Base-by-base conservation (phyloP, 2,888 invertebrate genomes). In the Coecobrya sp. region DNA sequence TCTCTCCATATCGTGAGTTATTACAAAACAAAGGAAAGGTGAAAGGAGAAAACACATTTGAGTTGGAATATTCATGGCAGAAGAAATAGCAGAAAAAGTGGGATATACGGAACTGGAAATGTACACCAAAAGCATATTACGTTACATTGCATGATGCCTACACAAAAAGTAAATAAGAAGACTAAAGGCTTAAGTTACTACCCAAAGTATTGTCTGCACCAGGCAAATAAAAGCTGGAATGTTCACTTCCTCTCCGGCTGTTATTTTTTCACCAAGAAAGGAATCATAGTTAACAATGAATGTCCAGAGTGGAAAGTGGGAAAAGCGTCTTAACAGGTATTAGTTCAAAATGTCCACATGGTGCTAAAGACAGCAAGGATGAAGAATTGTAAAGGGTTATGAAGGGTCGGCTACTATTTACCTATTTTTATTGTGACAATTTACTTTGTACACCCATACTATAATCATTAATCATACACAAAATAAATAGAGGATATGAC, bases 161-260 rank as follows among this genome's bases (percentile, higher is more conserved):
- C 11, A 27, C 65, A 70, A n/a, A 36, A 70, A 70, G 30, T 70
- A 70, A 65, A 65, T 65, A 65, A 65, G 27, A 59, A 65, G 65
- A 65, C 65, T 65, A 65, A 65, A 27, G 27, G 65, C 65, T 65
- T 65, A 65, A 65, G 65, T 65, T 65, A 70, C 68, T 65, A 65
- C 65, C 3, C 7, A 0, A 11, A 27, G 59, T 22, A 59, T 59
- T 59, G 59, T 22, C 22, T 19, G 7, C 59, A 19, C 19, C 7
- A 59, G 0, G 13, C 59, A 59, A 59, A 59, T 22, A 59, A n/a
- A 59, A 27, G 8, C 27, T 27, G 65, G 65, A 65, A 27, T 27
- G 27, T 27, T 65, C 25, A 65, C 27, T 59, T 59, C 59, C 19
- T 59, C 22, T 36, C 59, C 7, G 19, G 59, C 19, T 59, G 59